These are phyloP conservation scores for Lasioglossum baleicum DNA, from an alignment of 1,140 invertebrate species.

Conservation along the genomic window DNA sequence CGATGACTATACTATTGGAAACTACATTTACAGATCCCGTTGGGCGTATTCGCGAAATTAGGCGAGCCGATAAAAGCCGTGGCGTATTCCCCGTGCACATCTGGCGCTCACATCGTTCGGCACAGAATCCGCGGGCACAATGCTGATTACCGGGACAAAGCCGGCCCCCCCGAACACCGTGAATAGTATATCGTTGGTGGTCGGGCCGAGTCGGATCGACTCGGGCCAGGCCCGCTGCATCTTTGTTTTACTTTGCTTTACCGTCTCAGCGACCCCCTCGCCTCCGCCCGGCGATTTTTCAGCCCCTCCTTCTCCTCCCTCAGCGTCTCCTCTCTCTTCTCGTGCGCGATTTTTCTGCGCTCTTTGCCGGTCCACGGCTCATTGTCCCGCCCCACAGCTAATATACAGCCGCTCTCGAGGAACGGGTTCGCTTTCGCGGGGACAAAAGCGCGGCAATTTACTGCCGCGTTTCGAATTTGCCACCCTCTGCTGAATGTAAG, in stretches of 20 bases:
- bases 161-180: slow-evolving; percentile 43
- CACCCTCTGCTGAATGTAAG: not conserved
- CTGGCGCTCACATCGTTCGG: slow-evolving; percentile 45
- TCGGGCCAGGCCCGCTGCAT: not conserved
- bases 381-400: slow-evolving; percentile 27
- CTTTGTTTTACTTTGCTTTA: slow-evolving; percentile 19
- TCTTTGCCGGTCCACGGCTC: slow-evolving; percentile 31
- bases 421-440: slow-evolving; percentile 3
- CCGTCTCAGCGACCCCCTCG: not conserved
- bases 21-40: not conserved
- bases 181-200: slow-evolving; percentile 52
- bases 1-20: slow-evolving; percentile 8
- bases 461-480: not conserved
- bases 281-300: slow-evolving; percentile 20
- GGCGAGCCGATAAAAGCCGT: slow-evolving; percentile 45
- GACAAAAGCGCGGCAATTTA: slow-evolving; percentile 27
- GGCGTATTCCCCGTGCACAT: slow-evolving; percentile 52
- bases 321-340: not conserved
- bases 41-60: slow-evolving; percentile 21
- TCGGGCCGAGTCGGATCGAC: not conserved
- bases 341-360: not conserved
- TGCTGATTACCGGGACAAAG: slow-evolving; percentile 61
- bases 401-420: slow-evolving; percentile 16
- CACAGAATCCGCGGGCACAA: slow-evolving; percentile 50
- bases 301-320: not conserved